Evolutionary conservation across 2,113 vertebrate species (phyloP), one percentile per base, ranked within the genome.

Genomic region (Dendropsophus ebraccatus): DNA sequence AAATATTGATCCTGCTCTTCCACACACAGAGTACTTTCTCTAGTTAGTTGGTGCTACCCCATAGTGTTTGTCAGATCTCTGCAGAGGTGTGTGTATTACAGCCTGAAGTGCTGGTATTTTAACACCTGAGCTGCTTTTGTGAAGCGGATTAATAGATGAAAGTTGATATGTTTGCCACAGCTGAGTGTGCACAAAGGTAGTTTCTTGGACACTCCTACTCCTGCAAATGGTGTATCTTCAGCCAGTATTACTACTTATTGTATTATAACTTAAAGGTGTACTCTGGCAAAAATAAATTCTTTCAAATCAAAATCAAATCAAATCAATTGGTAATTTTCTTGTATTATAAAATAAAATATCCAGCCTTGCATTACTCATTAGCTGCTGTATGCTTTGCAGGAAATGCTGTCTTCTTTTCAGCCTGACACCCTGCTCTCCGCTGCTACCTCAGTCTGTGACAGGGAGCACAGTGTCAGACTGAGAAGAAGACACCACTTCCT

Each of bases 71-170:
- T 70, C 10, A 30, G 5, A 41, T 23, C 19, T 41, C 54, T 12
- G 14, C 35, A 56, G 23, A 65, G n/a, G 8, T 6, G 1, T 25
- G 37, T 25, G 47, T 25, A 2, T 49, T 30, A 23, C 58, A 23
- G n/a, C 41, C 14, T 62, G 56, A 82, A 41, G 19, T 37, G 47
- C 54, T 58, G 49, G 25, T 49, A 79, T 30, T 62, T 23, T 37
- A 70, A 79, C 75, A 85, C 84, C 75, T 41, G 47, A 56, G 32
- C 30, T 13, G 52, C 47, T 49, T 70, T 82, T 82, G 25, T 82
- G 19, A 11, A 16, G 14, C 41, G 28, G 58, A 41, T 81, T 41
- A 58, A 65, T 41, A 65, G 78, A 62, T 30, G 81, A 70, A 82
- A 69, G 49, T 17, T 82, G 62, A 82, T 82, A n/a, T 62, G 21